Evolutionary conservation across 2,113 vertebrate species (phyloP), one percentile per base, ranked within the genome.

Genomic region (Rhinichthys klamathensis): DNA sequence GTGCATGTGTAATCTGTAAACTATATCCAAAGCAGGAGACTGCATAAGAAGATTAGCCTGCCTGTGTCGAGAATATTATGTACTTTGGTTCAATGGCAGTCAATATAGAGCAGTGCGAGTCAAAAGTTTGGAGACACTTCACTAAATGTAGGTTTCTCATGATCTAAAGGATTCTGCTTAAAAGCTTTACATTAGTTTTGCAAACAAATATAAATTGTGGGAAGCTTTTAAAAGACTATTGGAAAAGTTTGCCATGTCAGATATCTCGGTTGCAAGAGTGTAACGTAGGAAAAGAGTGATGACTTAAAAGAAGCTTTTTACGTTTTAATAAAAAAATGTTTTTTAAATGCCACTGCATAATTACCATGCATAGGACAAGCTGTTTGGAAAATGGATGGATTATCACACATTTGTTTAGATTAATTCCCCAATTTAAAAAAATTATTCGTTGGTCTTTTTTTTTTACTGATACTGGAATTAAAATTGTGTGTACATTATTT

Each of bases 1-100:
- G 18, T 56, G 18, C 75, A 30, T 35, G 75, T 79, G 60, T 79
- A 79, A 58, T 79, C 76, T n/a, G 54, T 60, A 60, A 60, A 79
- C 54, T 54, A 21, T 54, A 76, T 76, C 76, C 76, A 41, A 32
- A 58, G 21, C 76, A 58, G 54, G 21, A n/a, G 76, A 35, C 76
- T n/a, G 76, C 54, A 16, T 63, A 80, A 79, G 15, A n/a, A 77
- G 75, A 77, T 58, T 77, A 77, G 75, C 8, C 21, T 56, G 46
- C 16, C 32, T 32, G 18, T 32, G 0, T 11, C 10, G 0, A 60
- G 18, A n/a, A 56, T 27, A 46, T 21, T 6, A 60, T 16, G 13
- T 74, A 46, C 11, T 46, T 76, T 54, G 46, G 46, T 54, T 54
- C 15, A 49, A 54, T 51, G 13, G 74, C 49, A 21, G 46, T n/a